A percentile compares a stretch with the other conserved stretches of the same genome.
These are phyloP conservation scores for Prenolepis imparis DNA, from an alignment of 2,888 invertebrate species.

Conservation along the genomic window DNA sequence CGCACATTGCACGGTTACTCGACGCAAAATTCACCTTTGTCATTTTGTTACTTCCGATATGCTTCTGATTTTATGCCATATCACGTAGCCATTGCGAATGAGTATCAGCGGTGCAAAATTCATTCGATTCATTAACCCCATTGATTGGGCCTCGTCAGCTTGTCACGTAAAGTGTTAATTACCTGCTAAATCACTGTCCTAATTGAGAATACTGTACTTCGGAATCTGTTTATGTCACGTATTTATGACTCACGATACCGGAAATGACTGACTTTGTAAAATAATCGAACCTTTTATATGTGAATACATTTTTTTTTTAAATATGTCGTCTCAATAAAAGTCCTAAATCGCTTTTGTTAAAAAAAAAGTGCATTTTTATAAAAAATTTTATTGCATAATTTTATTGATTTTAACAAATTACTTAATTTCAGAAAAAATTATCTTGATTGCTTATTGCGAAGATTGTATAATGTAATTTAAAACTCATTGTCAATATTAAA, in stretches of 20 bases:
- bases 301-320: neutral
- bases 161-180: conserved; percentile 45
- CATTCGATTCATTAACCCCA: conserved; percentile 37
- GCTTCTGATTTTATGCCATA: neutral
- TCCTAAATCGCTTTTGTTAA: neutral
- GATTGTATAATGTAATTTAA: neutral
- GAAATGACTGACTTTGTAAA: neutral
- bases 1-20: neutral
- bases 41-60: conserved; percentile 18
- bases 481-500: too few relatives aligned
- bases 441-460: neutral
- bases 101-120: conserved; percentile 1
- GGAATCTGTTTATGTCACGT: neutral
- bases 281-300: neutral
- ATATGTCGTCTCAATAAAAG: neutral
- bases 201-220: conserved; percentile 48
- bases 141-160: conserved; percentile 33
- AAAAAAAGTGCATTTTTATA: neutral
- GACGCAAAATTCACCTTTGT: conserved; percentile 16
- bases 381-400: neutral
- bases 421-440: neutral
- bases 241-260: neutral
- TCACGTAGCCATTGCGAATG: conserved; percentile 28
- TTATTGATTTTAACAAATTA: neutral
- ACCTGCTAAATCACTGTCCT: conserved; percentile 36